A percentile compares a stretch with the other conserved stretches of the same genome.
These are phyloP conservation scores for Megaceryle torquata DNA, from an alignment of 2,113 vertebrate genomes.

Conservation along the genomic window DNA sequence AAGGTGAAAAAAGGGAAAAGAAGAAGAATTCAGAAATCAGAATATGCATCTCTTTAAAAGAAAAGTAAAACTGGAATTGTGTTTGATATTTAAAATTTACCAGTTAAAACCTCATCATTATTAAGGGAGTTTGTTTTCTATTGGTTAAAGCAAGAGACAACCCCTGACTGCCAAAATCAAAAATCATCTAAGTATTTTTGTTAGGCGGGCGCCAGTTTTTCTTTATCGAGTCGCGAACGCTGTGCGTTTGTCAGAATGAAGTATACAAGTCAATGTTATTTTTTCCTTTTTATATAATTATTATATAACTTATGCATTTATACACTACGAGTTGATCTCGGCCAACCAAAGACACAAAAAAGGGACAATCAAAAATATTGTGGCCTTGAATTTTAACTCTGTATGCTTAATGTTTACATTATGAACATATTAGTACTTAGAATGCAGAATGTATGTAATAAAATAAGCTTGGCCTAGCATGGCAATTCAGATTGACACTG, in stretches of 20 bases:
- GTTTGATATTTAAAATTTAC: constrained; percentile 78
- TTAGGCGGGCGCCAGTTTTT: constrained; percentile 75
- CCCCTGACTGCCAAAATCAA: constrained; percentile 49
- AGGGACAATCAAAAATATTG: constrained; percentile 77
- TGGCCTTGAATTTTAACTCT: constrained; percentile 89
- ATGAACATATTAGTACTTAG: constrained; percentile 85
- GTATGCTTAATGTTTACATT: constrained; percentile 90
- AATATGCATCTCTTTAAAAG: constrained; percentile 72
- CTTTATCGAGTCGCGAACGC: constrained; percentile 87
- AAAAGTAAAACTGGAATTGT: constrained; percentile 83
- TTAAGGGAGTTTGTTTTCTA: constrained; percentile 63
- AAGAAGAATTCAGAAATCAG: constrained; percentile 49
- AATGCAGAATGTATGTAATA: constrained; percentile 85
- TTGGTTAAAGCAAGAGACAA: constrained; percentile 64
- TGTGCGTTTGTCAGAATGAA: constrained; percentile 93
- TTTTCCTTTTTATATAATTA: constrained; percentile 88
- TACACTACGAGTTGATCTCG: constrained; percentile 97
- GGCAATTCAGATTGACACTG: constrained; percentile 73
- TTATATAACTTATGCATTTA: constrained; percentile 98
- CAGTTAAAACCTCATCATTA: constrained; percentile 72
- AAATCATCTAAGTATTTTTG: constrained; percentile 71
- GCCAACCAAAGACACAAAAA: constrained; percentile 85
- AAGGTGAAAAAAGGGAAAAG: constrained; percentile 14
- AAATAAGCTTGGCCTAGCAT: constrained; percentile 85
- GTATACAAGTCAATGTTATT: constrained; percentile 84